Percentiles rank a stretch among this genome's conserved stretches.
Evolutionary conservation across 2,113 vertebrate species (phyloP).

Genomic region (Eulemur macaco): DNA sequence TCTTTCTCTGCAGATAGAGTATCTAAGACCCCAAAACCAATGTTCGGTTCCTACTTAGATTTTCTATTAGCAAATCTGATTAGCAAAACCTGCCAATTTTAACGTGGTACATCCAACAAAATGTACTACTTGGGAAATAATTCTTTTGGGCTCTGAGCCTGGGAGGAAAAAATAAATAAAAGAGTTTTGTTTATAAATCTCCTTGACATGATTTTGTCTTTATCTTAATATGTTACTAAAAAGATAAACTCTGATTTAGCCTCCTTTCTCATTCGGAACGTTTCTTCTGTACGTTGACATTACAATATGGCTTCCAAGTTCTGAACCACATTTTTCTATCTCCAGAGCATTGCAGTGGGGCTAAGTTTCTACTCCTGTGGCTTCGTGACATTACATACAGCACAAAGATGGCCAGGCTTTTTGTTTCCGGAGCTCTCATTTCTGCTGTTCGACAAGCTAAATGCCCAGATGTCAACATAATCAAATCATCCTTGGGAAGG

Average conservation of each 20-base stretch:
- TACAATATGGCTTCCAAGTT: background rate
- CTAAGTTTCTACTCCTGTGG: background rate
- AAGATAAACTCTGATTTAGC: background rate
- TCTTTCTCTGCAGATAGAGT: background rate
- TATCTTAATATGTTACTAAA: background rate
- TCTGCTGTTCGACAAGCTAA: background rate
- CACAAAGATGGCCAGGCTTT: too few relatives aligned
- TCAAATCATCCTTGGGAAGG: background rate
- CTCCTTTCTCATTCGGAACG: background rate
- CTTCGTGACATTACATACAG: background rate
- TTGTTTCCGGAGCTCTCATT: background rate
- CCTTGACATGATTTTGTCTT: background rate
- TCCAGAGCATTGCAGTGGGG: background rate
- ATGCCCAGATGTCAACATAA: background rate
- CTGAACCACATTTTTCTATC: background rate
- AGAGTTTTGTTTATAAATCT: background rate
- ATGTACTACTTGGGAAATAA: slow-evolving; percentile 30
- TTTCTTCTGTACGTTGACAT: background rate
- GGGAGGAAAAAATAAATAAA: background rate
- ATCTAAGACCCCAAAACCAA: background rate
- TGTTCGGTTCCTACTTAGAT: background rate
- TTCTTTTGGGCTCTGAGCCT: background rate
- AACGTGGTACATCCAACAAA: background rate
- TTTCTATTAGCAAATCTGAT: background rate
- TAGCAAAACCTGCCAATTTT: background rate